Conservation (phyloP, 37 sponge, comb jelly and placozoan species). For the Ephydatia muelleri region DNA sequence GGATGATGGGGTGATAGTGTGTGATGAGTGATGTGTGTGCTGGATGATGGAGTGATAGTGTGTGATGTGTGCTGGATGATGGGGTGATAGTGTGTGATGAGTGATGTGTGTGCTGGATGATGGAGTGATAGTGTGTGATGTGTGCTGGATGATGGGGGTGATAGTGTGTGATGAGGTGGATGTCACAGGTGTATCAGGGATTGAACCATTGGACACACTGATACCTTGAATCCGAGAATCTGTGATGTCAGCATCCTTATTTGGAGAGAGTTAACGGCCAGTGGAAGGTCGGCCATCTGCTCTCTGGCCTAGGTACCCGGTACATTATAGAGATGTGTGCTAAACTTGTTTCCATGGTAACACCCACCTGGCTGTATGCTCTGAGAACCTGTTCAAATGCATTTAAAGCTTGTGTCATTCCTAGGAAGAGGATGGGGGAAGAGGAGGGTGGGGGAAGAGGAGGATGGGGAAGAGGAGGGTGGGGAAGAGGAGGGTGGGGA, state of each 20-base stretch:
- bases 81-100: too few species aligned
- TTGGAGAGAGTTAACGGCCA: background rate
- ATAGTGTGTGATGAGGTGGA: background rate
- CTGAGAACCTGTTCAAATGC: constrained; percentile 13
- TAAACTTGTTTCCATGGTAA: background rate
- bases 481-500: background rate
- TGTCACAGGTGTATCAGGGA: background rate
- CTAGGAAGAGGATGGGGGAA: background rate
- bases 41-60: too few species aligned
- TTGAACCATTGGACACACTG: background rate
- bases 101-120: too few species aligned
- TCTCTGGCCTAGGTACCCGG: background rate
- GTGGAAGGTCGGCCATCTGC: background rate
- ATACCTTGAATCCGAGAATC: constrained; percentile 37
- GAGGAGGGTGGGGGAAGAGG: constrained; percentile 10
- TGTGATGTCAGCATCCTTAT: constrained; percentile 26
- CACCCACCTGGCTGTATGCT: constrained; percentile 10
- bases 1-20: too few species aligned
- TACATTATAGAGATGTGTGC: too few species aligned
- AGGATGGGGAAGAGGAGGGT: background rate
- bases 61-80: too few species aligned
- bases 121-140: too few species aligned
- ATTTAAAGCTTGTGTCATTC: constrained; percentile 51
- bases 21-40: too few species aligned
- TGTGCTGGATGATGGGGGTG: background rate